These are phyloP conservation scores for Xiphorhynchus erythropygius DNA, from an alignment of 2,797 vertebrate genomes.

Conservation along the genomic window DNA sequence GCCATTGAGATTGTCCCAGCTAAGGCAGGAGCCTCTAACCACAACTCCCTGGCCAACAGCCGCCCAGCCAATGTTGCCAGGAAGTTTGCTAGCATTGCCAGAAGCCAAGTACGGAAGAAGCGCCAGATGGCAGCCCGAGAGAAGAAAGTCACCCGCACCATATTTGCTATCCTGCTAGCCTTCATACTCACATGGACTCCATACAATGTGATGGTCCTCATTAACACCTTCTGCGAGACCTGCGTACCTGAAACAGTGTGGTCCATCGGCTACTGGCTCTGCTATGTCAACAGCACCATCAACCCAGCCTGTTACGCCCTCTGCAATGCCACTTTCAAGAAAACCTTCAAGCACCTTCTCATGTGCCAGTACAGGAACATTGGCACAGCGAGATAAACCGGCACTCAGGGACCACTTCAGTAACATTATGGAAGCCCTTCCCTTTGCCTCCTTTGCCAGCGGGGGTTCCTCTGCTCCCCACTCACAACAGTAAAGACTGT, in stretches of 20 bases:
- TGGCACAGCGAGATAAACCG: conserved; percentile 82
- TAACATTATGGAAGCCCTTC: background rate
- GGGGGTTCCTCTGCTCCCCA: background rate
- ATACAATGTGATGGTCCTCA: conserved; percentile 95
- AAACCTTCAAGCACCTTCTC: conserved; percentile 94
- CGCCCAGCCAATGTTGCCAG: conserved; percentile 89
- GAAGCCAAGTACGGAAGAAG: conserved; percentile 96
- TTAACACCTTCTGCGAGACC: conserved; percentile 87
- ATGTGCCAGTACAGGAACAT: conserved; percentile 98
- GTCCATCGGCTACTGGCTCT: conserved; percentile 89
- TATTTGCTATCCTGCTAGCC: conserved; percentile 93
- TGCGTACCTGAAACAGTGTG: conserved; percentile 83
- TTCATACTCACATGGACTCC: conserved; percentile 98
- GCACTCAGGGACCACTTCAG: conserved; percentile 23
- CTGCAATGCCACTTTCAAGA: conserved; percentile 90
- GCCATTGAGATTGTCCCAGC: conserved; percentile 94
- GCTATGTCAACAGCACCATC: conserved; percentile 91
- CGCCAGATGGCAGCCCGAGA: conserved; percentile 97
- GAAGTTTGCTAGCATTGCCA: conserved; percentile 96
- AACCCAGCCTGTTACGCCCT: conserved; percentile 92
- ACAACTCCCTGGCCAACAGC: conserved; percentile 84
- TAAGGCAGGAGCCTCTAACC: conserved; percentile 80
- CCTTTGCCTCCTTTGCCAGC: conserved; percentile 12
- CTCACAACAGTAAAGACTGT: background rate
- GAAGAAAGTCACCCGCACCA: conserved; percentile 98